Evolutionary conservation across 2,113 vertebrate species (phyloP), one percentile per base, ranked within the genome.

Genomic region (Chamaea fasciata): DNA sequence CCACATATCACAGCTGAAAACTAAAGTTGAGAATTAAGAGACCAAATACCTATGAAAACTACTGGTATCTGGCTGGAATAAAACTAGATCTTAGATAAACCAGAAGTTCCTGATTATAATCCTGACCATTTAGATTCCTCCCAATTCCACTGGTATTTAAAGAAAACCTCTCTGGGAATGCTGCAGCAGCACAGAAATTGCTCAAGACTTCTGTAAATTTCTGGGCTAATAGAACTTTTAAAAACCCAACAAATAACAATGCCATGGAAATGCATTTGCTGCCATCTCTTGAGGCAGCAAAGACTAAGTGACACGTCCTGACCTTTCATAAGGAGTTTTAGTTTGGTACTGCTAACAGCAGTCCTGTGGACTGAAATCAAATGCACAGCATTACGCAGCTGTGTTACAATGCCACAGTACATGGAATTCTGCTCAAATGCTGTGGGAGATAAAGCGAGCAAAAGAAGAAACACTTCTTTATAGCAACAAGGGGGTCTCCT

Each of bases 351-450:
- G 33, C 59, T 80, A 52, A 31, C 52, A 83, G 67, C 62, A 90
- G 23, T 62, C 88, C 63, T 60, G 41, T 44, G 64, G 67, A 27
- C 46, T 49, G 63, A 88, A 87, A 67, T 59, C 10, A 75, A 82
- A 59, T 42, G 52, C 42, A 52, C 9, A 78, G 21, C 28, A 50
- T 68, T 74, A 17, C 20, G 33, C 46, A 67, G 17, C 63, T 27
- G 5, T 21, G 64, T 33, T 50, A 44, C 21, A 74, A 6, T 0
- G 0, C 27, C 62, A 63, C 26, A 26, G 33, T 6, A 7, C 5
- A 44, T 44, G 14, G 41, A 80, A 67, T 67, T 83, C 62, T 75
- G 69, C 27, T 19, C 26, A 57, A 67, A 16, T 30, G 39, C 56
- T 81, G 28, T 9, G 19, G n/a, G 52, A 93, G 35, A 82, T 19